phyloP scores from a whole-genome alignment of 2,888 invertebrate species.

The Pheosia tremula region DNA sequence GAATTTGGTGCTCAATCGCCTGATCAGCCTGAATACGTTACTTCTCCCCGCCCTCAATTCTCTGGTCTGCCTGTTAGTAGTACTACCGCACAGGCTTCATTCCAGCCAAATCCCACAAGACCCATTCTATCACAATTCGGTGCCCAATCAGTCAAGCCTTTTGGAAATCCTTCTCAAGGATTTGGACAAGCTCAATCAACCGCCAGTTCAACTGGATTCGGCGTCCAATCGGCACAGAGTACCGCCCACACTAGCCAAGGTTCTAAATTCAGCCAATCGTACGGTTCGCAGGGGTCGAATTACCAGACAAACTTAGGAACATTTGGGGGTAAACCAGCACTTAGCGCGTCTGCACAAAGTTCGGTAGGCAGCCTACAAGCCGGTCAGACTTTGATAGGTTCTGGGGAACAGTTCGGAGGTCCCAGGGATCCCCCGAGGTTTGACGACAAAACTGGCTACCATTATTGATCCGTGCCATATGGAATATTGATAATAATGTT shows the following conservation, averaged over 20 bases:
- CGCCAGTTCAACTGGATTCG: constrained; percentile 16
- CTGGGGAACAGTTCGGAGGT: constrained; percentile 60
- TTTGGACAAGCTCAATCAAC: constrained; percentile 15
- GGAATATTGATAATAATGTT: neutral
- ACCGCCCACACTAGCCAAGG: constrained; percentile 17
- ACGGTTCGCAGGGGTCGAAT: neutral
- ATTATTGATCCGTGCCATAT: constrained; percentile 61
- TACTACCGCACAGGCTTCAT: neutral
- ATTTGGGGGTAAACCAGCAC: neutral
- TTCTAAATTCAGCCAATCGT: constrained; percentile 4
- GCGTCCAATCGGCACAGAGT: constrained; percentile 11
- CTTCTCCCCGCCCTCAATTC: neutral
- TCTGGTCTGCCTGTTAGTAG: neutral
- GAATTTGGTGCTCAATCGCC: constrained; percentile 31
- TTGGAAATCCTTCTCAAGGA: constrained; percentile 13
- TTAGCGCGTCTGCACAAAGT: constrained; percentile 30
- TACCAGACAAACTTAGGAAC: neutral
- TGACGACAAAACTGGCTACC: constrained; percentile 68
- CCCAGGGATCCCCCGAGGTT: constrained; percentile 66
- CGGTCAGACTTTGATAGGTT: neutral
- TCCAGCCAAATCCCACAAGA: neutral
- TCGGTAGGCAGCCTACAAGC: constrained; percentile 38
- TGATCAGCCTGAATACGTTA: neutral
- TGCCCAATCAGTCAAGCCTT: constrained; percentile 5
- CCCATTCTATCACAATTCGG: constrained; percentile 6